These are phyloP conservation scores for Scylla paramamosain DNA, from an alignment of 1,140 invertebrate species.

Conservation along the genomic window DNA sequence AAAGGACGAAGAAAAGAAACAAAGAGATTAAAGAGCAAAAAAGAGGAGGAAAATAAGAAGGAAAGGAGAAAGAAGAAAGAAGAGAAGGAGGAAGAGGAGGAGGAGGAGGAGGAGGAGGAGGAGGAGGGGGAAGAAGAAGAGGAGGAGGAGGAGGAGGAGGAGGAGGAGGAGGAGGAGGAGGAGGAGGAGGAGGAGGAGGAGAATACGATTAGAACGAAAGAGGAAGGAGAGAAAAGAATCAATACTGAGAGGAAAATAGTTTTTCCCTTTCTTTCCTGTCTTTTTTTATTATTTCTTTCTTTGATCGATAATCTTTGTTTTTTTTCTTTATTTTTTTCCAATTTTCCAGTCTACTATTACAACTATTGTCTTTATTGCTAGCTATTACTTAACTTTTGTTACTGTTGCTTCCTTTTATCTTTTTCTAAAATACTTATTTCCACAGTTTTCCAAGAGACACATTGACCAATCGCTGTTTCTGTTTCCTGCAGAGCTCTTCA, in stretches of 20 bases:
- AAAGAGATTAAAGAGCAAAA: background rate
- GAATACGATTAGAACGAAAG: background rate
- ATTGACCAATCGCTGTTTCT: too few species aligned
- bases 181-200: too few species aligned
- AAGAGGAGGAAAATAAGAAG: background rate
- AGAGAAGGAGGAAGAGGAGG: background rate
- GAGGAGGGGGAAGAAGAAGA: background rate
- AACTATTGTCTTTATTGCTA: background rate
- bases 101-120: background rate
- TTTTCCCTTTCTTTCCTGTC: background rate
- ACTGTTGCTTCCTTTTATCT: too few species aligned
- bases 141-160: background rate
- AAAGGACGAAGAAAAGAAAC: background rate
- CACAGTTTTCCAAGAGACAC: too few species aligned
- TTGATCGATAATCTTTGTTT: background rate
- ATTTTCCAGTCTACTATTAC: background rate
- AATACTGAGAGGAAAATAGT: background rate
- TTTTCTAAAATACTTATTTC: too few species aligned
- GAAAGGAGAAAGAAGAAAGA: background rate
- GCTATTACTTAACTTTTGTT: too few species aligned
- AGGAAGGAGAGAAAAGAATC: background rate
- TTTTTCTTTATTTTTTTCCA: background rate
- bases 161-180: too few species aligned
- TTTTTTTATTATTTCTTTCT: background rate
- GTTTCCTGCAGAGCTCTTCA: too few species aligned